Evolutionary conservation across 2,113 vertebrate species (phyloP), one percentile per base, ranked within the genome.

Genomic region (Otus sunia): DNA sequence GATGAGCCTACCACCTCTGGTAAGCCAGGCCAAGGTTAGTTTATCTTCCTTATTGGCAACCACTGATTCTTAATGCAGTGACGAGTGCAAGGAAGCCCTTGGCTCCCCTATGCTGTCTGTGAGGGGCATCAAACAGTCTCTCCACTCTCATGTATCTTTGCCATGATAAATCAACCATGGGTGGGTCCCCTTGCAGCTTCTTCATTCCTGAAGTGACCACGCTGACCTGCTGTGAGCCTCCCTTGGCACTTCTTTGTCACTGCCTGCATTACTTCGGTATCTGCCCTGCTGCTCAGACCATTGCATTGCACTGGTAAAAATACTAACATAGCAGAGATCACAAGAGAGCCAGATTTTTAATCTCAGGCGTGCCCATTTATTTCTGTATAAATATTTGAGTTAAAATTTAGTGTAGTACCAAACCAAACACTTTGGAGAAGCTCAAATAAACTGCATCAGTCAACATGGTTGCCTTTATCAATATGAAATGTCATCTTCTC

Each of bases 361-460:
- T 81, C 76, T 88, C 3, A 10, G 86, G 73, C 0, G 4, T 88
- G 87, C 45, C 86, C 45, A 7, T 79, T 78, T 94, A 78, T 90
- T 91, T 91, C 47, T 93, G 30, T 53, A 88, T 69, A 94, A 96
- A 95, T 91, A 93, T 88, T 96, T 91, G 49, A 85, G 58, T 53
- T 82, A 75, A 92, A 94, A 75, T 95, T 75, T 52, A 87, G 18
- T 39, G 23, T 79, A 37, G 77, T 29, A 96, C 62, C 92, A 96
- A 94, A 79, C 49, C 73, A 97, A 92, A 95, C 87, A 85, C 80
- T 87, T 87, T 2, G 39, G 78, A 88, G 82, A 94, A 96, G 36
- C 90, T 94, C 39, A 95, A 91, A 91, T 95, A 94, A 96, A 94
- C 93, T 60, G 73, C 62, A 91, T 75, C 69, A 53, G 66, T 81